Conservation (phyloP, 1,140 invertebrate species). For the Ridgeia piscesae region DNA sequence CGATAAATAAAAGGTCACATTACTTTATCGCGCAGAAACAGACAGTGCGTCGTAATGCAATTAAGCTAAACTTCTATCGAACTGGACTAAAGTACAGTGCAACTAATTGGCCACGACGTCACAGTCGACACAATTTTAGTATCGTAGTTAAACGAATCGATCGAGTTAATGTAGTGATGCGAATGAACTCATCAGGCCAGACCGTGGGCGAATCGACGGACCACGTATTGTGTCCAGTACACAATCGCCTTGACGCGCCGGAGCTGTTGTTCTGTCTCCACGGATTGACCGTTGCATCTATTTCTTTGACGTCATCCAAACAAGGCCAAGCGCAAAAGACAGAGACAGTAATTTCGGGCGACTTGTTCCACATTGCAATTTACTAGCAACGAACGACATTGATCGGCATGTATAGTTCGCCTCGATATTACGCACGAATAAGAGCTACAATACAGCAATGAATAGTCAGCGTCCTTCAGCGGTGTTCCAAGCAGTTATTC, state of each 20-base stretch:
- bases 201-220: not conserved
- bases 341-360: too few relatives aligned
- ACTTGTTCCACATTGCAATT: not conserved
- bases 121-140: not conserved
- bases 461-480: not conserved
- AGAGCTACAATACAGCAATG: not conserved
- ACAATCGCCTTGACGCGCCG: not conserved
- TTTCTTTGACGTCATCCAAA: too few relatives aligned
- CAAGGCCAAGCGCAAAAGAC: too few relatives aligned
- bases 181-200: not conserved
- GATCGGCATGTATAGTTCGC: not conserved
- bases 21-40: too few relatives aligned
- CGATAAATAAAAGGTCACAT: too few relatives aligned
- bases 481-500: not conserved
- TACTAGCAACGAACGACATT: not conserved
- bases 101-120: not conserved
- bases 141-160: not conserved
- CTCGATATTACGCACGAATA: not conserved
- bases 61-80: not conserved
- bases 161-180: not conserved
- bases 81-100: not conserved
- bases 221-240: not conserved
- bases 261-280: too few relatives aligned
- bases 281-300: too few relatives aligned
- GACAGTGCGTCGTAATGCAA: too few relatives aligned